Base-by-base conservation (phyloP, 2,113 vertebrate genomes). In the Cheilinus undulatus region DNA sequence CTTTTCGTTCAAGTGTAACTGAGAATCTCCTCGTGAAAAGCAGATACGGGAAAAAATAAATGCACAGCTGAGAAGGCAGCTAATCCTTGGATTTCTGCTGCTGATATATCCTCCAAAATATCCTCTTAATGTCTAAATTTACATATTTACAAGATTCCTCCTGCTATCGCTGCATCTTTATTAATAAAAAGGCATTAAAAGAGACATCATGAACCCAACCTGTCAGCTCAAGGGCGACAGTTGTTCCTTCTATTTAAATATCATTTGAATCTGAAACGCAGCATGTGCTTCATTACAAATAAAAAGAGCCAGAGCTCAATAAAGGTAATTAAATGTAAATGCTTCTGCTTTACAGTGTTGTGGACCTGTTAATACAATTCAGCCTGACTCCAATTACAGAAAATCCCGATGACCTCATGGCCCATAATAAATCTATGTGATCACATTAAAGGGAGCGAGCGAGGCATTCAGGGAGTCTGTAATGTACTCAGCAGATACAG, bases 251-350 rank as follows among this genome's bases (percentile, higher is more conserved):
- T 94, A 92, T 93, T 95, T 95, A 95, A 93, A 95, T 92, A 94
- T 95, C 91, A 91, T 95, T 96, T 94, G 92, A 95, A 94, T 94
- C 95, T 93, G 92, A 93, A 95, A 97, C 95, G 95, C 95, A 95
- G 94, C 92, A 89, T 91, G 90, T 78, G 92, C 90, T 94, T 94
- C 93, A 94, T 95, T 94, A 93, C 93, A 93, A 94, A 95, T 94
- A 94, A 95, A 97, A 96, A 78, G 91, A 93, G 92, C 90, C 86
- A 84, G 83, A 54, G 94, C 91, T 97, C 95, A 95, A 96, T 96
- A 95, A 95, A 97, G 95, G 93, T 95, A 96, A 97, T 96, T 96
- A 95, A 96, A 96, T 95, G 91, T 95, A 96, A 96, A 97, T 93
- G 94, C 91, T 91, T 93, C 40, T 94, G 92, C 94, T 97, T 96